Evolutionary conservation across 2,888 invertebrate species (phyloP).

Genomic region (Patella pellucida): DNA sequence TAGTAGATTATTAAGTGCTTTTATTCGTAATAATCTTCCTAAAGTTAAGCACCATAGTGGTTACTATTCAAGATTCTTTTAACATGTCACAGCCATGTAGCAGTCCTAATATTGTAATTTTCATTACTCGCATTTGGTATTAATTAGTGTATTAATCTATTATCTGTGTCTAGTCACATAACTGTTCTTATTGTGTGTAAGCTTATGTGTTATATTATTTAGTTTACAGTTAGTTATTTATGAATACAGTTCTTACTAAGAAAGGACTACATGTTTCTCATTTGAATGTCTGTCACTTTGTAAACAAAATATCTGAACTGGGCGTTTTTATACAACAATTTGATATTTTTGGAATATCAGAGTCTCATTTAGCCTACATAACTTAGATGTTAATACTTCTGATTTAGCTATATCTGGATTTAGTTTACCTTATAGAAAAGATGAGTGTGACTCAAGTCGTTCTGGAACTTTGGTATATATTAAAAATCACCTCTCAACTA

Average conservation of each 20-base stretch:
- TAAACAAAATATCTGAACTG: not conserved
- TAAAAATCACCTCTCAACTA: not conserved
- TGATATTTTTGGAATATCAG: slow-evolving; percentile 5
- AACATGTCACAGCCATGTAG: too few relatives aligned
- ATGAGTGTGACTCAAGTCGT: not conserved
- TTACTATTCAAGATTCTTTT: too few relatives aligned
- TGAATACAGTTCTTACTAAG: not conserved
- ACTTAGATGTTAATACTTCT: not conserved
- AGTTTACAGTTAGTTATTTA: not conserved
- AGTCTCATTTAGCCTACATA: not conserved
- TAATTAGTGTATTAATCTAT: too few relatives aligned
- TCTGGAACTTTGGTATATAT: not conserved
- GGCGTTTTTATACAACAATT: not conserved
- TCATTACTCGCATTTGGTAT: too few relatives aligned
- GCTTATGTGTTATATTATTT: too few relatives aligned
- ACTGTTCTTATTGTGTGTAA: too few relatives aligned
- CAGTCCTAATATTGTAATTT: too few relatives aligned
- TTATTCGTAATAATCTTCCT: not conserved
- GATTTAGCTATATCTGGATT: not conserved
- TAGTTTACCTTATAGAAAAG: not conserved
- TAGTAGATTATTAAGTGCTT: not conserved
- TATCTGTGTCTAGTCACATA: too few relatives aligned
- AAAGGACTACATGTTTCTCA: not conserved
- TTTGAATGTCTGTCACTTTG: not conserved
- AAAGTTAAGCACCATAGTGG: too few relatives aligned